phyloP scores from a whole-genome alignment of 2,113 vertebrate species.

The Triplophysa dalaica region DNA sequence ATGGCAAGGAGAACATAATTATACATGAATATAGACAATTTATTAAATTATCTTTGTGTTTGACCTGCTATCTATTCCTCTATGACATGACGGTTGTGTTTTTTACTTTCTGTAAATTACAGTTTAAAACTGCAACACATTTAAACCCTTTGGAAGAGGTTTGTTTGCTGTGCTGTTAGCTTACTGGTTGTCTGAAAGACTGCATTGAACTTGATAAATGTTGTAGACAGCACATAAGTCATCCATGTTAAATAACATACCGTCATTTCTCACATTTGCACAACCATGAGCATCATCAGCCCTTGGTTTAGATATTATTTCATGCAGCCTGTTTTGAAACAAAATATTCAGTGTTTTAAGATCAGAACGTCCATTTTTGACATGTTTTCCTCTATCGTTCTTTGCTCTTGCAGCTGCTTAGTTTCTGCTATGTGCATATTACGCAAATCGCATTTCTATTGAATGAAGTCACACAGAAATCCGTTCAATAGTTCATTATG shows the following conservation, averaged over 20 bases:
- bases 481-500: conserved; percentile 1
- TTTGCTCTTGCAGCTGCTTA: conserved; percentile 11
- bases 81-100: conserved; percentile 42
- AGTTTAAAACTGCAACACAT: background rate
- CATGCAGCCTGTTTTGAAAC: background rate
- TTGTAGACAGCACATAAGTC: conserved; percentile 8
- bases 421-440: background rate
- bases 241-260: background rate
- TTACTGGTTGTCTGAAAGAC: background rate
- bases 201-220: background rate
- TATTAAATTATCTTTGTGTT: background rate
- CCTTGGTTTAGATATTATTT: background rate
- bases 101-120: background rate
- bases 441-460: background rate
- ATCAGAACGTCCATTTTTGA: background rate
- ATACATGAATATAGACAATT: background rate
- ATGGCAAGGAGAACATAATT: conserved; percentile 9
- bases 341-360: background rate
- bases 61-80: conserved; percentile 40
- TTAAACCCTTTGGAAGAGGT: background rate
- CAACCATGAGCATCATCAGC: background rate
- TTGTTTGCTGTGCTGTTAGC: conserved; percentile 1
- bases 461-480: background rate
- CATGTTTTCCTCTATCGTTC: background rate
- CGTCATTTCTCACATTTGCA: background rate